These are phyloP conservation scores for Phrixothrix hirtus DNA, from an alignment of 2,888 invertebrate species.

Conservation along the genomic window DNA sequence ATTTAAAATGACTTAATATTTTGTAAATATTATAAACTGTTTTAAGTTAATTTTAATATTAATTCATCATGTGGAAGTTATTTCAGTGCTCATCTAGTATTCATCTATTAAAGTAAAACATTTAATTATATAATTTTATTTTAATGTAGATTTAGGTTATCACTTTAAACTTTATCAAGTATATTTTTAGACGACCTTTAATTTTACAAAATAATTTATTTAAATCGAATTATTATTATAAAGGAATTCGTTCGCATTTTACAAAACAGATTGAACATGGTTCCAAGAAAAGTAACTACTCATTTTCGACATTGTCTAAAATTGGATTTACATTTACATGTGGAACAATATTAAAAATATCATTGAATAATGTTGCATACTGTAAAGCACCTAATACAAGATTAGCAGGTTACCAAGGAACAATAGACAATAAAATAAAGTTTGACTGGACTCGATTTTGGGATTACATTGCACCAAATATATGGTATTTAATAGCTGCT, in stretches of 20 bases:
- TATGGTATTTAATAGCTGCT: constrained; percentile 76
- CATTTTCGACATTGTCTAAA: constrained; percentile 30
- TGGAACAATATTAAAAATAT: constrained; percentile 13
- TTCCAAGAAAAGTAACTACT: constrained; percentile 10
- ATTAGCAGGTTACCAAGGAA: constrained; percentile 46
- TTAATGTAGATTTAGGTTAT: constrained; percentile 15
- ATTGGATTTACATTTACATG: constrained; percentile 26
- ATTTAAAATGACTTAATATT: no score
- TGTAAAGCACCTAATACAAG: constrained; percentile 47
- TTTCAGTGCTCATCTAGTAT: constrained; percentile 31
- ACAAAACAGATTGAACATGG: constrained; percentile 14
- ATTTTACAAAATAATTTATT: constrained; percentile 14
- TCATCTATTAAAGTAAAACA: constrained; percentile 10
- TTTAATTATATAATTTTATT: constrained; percentile 2
- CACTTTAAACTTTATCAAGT: constrained; percentile 3
- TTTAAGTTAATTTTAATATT: constrained; percentile 4
- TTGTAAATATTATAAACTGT: no score
- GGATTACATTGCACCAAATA: constrained; percentile 73
- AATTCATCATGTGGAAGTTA: constrained; percentile 34
- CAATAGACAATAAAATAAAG: constrained; percentile 59
- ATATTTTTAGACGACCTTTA: constrained; percentile 18
- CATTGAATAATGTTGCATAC: constrained; percentile 14
- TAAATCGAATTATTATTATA: constrained; percentile 6
- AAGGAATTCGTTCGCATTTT: constrained; percentile 15
- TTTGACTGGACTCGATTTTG: constrained; percentile 82